Conservation (phyloP, 2,888 invertebrate species). For the Lagria hirta region DNA sequence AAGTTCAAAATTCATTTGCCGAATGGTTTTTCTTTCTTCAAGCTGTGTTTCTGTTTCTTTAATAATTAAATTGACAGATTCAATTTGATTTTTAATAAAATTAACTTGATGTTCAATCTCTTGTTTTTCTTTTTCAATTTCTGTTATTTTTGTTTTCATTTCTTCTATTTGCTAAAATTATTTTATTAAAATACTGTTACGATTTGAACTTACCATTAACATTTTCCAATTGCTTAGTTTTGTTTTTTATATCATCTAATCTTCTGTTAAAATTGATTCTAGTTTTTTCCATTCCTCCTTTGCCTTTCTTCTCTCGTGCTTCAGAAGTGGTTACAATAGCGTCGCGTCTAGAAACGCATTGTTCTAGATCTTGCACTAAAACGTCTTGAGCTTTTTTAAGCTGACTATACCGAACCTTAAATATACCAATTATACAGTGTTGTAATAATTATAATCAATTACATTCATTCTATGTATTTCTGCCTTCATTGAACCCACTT, state of each 20-base stretch:
- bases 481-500: conserved; percentile 72
- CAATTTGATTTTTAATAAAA: conserved; percentile 6
- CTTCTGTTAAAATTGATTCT: conserved; percentile 59
- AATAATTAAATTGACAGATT: conserved; percentile 6
- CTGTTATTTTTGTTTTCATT: conserved; percentile 56
- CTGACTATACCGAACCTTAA: conserved; percentile 55
- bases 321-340: conserved; percentile 62
- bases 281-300: conserved; percentile 50
- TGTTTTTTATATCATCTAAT: conserved; percentile 61
- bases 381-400: conserved; percentile 61
- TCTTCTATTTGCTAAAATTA: conserved; percentile 57
- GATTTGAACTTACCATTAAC: conserved; percentile 42
- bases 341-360: conserved; percentile 65
- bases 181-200: neutral
- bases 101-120: conserved; percentile 10
- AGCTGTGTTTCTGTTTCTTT: conserved; percentile 4
- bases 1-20: conserved; percentile 58
- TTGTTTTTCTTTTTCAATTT: conserved; percentile 8
- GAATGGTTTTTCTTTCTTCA: conserved; percentile 41
- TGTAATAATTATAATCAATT: conserved; percentile 29
- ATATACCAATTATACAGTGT: conserved; percentile 5
- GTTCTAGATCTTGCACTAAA: conserved; percentile 63
- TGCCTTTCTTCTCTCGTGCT: conserved; percentile 57
- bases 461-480: conserved; percentile 87
- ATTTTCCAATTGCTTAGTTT: conserved; percentile 58